Evolutionary conservation across 2,797 vertebrate genomes (phyloP).

Genomic region (Sebastolobus alascanus): DNA sequence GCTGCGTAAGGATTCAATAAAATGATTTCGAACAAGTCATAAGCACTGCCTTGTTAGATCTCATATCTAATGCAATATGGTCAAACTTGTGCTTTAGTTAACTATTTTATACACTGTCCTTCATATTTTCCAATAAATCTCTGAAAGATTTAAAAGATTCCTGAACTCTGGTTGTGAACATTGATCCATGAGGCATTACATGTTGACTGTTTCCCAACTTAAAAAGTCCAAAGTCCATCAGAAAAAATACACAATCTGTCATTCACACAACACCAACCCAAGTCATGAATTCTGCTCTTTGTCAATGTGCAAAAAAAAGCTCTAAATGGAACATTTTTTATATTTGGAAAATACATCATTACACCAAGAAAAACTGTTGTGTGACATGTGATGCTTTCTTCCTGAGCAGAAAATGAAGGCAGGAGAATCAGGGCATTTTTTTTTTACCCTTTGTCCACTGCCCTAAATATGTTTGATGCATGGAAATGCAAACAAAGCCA

Average conservation of each 20-base stretch:
- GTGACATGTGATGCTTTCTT: constrained; percentile 31
- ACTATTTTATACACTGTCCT: background rate
- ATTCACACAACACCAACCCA: constrained; percentile 1
- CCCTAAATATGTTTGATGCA: constrained; percentile 65
- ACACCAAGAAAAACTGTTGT: constrained; percentile 26
- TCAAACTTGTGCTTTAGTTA: too few relatives aligned
- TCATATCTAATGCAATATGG: background rate
- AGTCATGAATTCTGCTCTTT: constrained; percentile 16
- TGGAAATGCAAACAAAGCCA: constrained; percentile 65
- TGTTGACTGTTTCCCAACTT: background rate
- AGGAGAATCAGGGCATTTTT: constrained; percentile 39
- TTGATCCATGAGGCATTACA: background rate
- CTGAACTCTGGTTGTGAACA: background rate
- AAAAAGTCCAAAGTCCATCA: constrained; percentile 20
- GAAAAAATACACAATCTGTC: background rate
- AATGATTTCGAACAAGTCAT: background rate
- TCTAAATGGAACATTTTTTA: constrained; percentile 22
- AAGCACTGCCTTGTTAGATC: background rate
- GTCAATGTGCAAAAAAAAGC: constrained; percentile 6
- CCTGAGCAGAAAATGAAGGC: constrained; percentile 26
- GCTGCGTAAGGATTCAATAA: background rate
- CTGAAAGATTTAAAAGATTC: background rate
- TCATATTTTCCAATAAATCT: background rate
- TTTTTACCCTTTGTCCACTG: constrained; percentile 50
- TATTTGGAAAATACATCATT: constrained; percentile 57